Evolutionary conservation across 1,140 invertebrate genomes (phyloP).

Genomic region (Cherax quadricarinatus): DNA sequence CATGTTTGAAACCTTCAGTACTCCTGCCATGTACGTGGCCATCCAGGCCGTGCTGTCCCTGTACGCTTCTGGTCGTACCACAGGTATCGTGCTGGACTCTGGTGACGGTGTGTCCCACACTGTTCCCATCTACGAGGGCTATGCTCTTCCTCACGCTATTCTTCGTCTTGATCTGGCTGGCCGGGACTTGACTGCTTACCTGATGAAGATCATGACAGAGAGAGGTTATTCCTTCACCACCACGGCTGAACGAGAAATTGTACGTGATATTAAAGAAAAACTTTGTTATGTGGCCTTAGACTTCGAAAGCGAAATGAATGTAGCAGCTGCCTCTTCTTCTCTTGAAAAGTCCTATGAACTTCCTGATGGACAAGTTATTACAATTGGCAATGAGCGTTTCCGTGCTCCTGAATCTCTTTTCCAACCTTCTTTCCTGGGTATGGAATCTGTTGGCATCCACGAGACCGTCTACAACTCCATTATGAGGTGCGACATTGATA

Average conservation of each 20-base stretch:
- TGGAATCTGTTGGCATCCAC: slow-evolving; percentile 81
- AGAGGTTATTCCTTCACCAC: slow-evolving; percentile 24
- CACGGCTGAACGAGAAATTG: slow-evolving; percentile 28
- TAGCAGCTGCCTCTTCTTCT: slow-evolving; percentile 76
- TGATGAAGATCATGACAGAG: slow-evolving; percentile 74
- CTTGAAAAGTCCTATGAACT: neutral
- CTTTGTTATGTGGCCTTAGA: slow-evolving; percentile 34
- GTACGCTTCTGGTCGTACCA: slow-evolving; percentile 95
- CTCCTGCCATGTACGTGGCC: slow-evolving; percentile 94
- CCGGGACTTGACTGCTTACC: slow-evolving; percentile 75
- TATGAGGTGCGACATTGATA: slow-evolving; percentile 69
- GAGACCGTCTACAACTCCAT: slow-evolving; percentile 68
- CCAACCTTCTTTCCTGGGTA: slow-evolving; percentile 96
- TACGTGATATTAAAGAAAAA: slow-evolving; percentile 32
- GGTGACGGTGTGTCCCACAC: slow-evolving; percentile 39
- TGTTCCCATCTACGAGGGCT: slow-evolving; percentile 41
- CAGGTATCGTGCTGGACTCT: slow-evolving; percentile 75
- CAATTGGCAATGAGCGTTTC: neutral
- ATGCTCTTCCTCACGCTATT: slow-evolving; percentile 42
- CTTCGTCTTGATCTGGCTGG: slow-evolving; percentile 77
- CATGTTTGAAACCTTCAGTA: slow-evolving; percentile 96
- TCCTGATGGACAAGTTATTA: slow-evolving; percentile 1
- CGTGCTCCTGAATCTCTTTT: slow-evolving; percentile 87
- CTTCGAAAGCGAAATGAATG: slow-evolving; percentile 54
- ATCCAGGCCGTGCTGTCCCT: slow-evolving; percentile 94